These are phyloP conservation scores for Drosophila anomelani DNA, from an alignment of 2,888 invertebrate genomes.

Conservation along the genomic window DNA sequence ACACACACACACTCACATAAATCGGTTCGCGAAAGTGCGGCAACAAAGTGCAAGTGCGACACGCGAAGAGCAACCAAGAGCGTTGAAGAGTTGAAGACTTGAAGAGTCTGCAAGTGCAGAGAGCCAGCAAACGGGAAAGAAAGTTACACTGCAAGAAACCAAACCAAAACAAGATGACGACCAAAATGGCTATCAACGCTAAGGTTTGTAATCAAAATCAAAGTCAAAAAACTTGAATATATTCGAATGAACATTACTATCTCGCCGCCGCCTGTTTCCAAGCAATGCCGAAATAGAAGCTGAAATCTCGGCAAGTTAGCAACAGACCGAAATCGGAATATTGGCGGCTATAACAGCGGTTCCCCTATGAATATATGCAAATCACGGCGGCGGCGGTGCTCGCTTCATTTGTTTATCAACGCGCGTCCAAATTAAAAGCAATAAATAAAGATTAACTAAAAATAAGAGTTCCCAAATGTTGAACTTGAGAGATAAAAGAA, in stretches of 20 bases:
- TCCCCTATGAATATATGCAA: slow-evolving; percentile 19
- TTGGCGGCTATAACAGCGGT: not conserved
- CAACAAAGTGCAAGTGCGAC: slow-evolving; percentile 41
- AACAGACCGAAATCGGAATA: slow-evolving; percentile 24
- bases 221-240: not conserved
- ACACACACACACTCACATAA: not conserved
- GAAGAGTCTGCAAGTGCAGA: slow-evolving; percentile 5
- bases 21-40: slow-evolving; percentile 25
- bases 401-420: slow-evolving; percentile 21
- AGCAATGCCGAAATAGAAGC: slow-evolving; percentile 7
- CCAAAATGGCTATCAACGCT: slow-evolving; percentile 82
- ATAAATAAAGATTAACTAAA: not conserved
- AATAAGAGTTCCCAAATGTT: not conserved
- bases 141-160: slow-evolving; percentile 13
- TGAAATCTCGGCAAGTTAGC: slow-evolving; percentile 23
- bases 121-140: slow-evolving; percentile 16
- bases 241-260: not conserved
- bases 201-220: slow-evolving; percentile 69
- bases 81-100: slow-evolving; percentile 8
- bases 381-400: slow-evolving; percentile 3
- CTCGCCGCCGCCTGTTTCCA: slow-evolving; percentile 6
- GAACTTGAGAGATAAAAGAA: slow-evolving; percentile 9
- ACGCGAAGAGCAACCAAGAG: slow-evolving; percentile 14
- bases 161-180: slow-evolving; percentile 69
- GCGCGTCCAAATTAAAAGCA: not conserved